Percentiles rank a stretch among this genome's conserved stretches.
Conservation (phyloP, 1,140 invertebrate species). For the Charaxes varanes region DNA sequence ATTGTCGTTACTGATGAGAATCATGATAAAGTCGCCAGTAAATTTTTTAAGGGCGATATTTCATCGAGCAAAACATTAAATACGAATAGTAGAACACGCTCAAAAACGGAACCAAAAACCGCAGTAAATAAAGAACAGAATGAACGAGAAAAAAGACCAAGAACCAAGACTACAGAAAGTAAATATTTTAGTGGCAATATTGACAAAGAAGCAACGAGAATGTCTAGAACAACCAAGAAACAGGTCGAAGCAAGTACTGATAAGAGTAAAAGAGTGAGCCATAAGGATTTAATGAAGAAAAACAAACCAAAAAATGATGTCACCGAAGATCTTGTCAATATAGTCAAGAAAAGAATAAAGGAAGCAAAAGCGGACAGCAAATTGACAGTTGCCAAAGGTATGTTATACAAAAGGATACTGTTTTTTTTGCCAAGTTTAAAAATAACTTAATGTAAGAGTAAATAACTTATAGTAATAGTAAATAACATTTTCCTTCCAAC, state of each 20-base stretch:
- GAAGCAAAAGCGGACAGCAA: slow-evolving; percentile 58
- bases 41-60: slow-evolving; percentile 43
- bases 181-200: slow-evolving; percentile 45
- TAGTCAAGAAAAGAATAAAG: slow-evolving; percentile 65
- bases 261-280: slow-evolving; percentile 46
- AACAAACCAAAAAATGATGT: slow-evolving; percentile 57
- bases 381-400: slow-evolving; percentile 45
- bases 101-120: slow-evolving; percentile 33
- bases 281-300: slow-evolving; percentile 46
- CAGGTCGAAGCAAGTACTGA: slow-evolving; percentile 27
- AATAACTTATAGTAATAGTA: too few relatives aligned
- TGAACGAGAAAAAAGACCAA: slow-evolving; percentile 45
- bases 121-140: slow-evolving; percentile 21
- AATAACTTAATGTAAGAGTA: too few relatives aligned
- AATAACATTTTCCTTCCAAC: too few relatives aligned
- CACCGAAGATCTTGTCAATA: slow-evolving; percentile 59
- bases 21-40: slow-evolving; percentile 33
- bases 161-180: slow-evolving; percentile 26
- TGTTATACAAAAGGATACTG: too few relatives aligned
- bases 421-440: too few relatives aligned
- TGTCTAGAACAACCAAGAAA: slow-evolving; percentile 15
- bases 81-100: slow-evolving; percentile 38
- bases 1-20: slow-evolving; percentile 41
- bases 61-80: slow-evolving; percentile 18
- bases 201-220: slow-evolving; percentile 13